Conservation (phyloP, 1,140 invertebrate species). For the Pogonomyrmex californicus region DNA sequence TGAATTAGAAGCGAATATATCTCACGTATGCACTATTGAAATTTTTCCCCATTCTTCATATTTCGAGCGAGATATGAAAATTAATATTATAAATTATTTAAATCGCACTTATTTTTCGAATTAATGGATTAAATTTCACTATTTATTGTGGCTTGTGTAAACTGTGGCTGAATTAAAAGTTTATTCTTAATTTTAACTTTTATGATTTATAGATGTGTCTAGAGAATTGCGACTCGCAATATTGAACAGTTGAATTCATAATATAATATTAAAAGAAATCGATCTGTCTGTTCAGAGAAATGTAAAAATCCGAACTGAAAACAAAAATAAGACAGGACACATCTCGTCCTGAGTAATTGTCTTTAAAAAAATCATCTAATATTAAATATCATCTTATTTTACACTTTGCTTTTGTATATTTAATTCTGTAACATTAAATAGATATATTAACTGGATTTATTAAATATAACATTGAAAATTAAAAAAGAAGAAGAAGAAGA, state of each 20-base stretch:
- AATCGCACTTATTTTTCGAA: neutral
- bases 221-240: too few species aligned
- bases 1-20: slow-evolving; percentile 5
- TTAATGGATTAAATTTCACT: slow-evolving; percentile 11
- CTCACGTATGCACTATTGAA: neutral
- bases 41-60: neutral
- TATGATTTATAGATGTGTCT: neutral
- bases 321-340: too few species aligned
- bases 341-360: neutral
- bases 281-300: too few species aligned
- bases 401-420: neutral
- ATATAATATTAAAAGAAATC: too few species aligned
- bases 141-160: neutral
- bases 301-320: too few species aligned
- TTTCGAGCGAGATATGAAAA: neutral
- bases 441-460: neutral
- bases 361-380: neutral
- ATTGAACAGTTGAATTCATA: too few species aligned
- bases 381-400: neutral
- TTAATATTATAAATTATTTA: slow-evolving; percentile 9
- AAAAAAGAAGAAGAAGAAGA: neutral
- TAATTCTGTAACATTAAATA: neutral
- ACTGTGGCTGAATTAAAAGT: neutral
- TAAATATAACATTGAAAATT: neutral
- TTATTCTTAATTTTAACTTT: neutral